A percentile compares a stretch with the other conserved stretches of the same genome.
These are phyloP conservation scores for Pseudotriccus pelzelni DNA, from an alignment of 2,797 vertebrate genomes.

Conservation along the genomic window DNA sequence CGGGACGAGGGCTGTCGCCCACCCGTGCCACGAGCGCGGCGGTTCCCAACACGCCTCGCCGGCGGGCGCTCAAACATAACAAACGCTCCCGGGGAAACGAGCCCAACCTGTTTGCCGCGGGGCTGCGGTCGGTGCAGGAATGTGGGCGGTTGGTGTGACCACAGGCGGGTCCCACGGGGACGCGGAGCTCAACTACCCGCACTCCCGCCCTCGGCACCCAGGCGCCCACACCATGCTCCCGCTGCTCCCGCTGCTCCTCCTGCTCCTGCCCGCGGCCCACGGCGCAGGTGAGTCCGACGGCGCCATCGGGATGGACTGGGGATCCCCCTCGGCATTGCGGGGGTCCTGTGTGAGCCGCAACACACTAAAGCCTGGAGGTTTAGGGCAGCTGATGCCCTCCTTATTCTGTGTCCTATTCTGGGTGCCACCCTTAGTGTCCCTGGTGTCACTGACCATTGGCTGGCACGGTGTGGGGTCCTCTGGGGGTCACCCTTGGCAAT, in stretches of 20 bases:
- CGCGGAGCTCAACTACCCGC: not conserved
- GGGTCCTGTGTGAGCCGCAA: not conserved
- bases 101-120: conserved; percentile 51
- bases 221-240: not conserved
- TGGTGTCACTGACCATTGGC: not conserved
- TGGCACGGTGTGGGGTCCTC: not conserved
- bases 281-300: not conserved
- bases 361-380: rapidly evolving
- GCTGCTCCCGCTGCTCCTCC: conserved; percentile 29
- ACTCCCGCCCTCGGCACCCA: not conserved
- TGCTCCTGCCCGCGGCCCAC: not conserved
- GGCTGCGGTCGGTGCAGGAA: not conserved
- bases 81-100: conserved; percentile 9
- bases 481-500: not conserved
- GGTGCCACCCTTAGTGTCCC: rapidly evolving
- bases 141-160: conserved; percentile 1
- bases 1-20: not conserved
- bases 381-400: not conserved
- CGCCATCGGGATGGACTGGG: rapidly evolving
- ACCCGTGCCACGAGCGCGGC: rapidly evolving
- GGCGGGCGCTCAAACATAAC: not conserved
- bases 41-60: not conserved
- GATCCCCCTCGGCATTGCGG: not conserved
- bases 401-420: rapidly evolving
- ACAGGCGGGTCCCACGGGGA: not conserved